Evolutionary conservation across 2,888 invertebrate species (phyloP), one percentile per base, ranked within the genome.

Genomic region (Pachydiplax longipennis): DNA sequence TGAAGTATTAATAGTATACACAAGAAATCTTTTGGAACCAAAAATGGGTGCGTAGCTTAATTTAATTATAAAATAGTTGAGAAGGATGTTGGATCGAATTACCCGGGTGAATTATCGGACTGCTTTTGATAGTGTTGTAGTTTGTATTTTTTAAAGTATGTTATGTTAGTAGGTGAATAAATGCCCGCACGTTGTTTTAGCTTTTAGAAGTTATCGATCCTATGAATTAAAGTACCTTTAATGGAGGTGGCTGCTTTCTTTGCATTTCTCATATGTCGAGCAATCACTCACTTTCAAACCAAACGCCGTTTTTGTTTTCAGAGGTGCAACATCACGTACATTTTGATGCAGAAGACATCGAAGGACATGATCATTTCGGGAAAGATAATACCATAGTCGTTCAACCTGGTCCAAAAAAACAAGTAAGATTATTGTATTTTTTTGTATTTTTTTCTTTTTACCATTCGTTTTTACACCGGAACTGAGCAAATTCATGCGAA

Each of bases 361-460:
- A 91, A 35, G 91, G 91, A 35, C 91, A 91, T 80, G 83, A 80
- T 37, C 91, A 91, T 87, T 91, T 73, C 73, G 91, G 91, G n/a
- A 92, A 92, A 87, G 91, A 92, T 61, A 92, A 92, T 37, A 91
- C 92, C 81, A 94, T 94, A n/a, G 92, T 92, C 0, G 92, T 93
- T 12, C 92, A 93, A 31, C 92, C 92, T 58, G 92, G 92, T 58
- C 90, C 91, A 6, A 93, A 93, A 8, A 91, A 91, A 13, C 61
- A 87, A 13, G 87, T 87, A 37, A 61, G 37, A 73, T n/a, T 73
- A 5, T 25, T 31, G 5, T 31, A 8, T 73, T 73, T 31, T 18
- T 53, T 73, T 2, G n/a, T 65, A n/a, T 15, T 73, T 8, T 31
- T 73, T 12, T 3, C 2, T 73, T 15, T 73, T n/a, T 73, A 22